phyloP scores from a whole-genome alignment of 2,888 invertebrate genomes.

The Diadromus collaris region DNA sequence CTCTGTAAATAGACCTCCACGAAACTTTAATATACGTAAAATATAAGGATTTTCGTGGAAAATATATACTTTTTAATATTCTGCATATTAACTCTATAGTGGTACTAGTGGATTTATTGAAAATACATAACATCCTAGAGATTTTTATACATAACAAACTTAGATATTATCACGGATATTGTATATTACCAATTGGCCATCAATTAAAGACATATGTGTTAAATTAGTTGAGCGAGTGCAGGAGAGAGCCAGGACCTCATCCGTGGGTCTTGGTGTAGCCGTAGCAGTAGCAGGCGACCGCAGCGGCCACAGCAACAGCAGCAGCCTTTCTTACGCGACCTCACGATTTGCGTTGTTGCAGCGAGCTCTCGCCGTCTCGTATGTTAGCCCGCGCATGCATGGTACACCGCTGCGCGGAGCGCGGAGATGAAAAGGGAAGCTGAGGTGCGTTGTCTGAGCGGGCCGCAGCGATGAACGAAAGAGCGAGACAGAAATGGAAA shows the following conservation, averaged over 20 bases:
- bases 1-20: neutral
- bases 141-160: too few relatives aligned
- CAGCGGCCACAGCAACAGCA: neutral
- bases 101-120: too few relatives aligned
- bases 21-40: too few relatives aligned
- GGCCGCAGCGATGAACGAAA: conserved; percentile 23
- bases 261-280: neutral
- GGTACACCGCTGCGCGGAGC: conserved; percentile 13
- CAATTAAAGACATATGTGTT: too few relatives aligned
- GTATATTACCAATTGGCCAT: too few relatives aligned
- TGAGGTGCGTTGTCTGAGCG: conserved; percentile 34
- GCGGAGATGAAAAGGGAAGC: conserved; percentile 53
- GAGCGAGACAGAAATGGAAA: conserved; percentile 28
- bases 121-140: too few relatives aligned
- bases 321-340: conserved; percentile 57
- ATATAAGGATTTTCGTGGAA: too few relatives aligned
- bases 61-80: too few relatives aligned
- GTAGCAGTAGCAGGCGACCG: conserved; percentile 5
- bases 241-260: conserved; percentile 17
- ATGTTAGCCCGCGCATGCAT: conserved; percentile 43
- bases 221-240: neutral
- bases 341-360: conserved; percentile 61
- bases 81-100: too few relatives aligned
- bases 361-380: conserved; percentile 53
- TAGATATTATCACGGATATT: too few relatives aligned